Conservation (phyloP, 2,888 invertebrate genomes). For the Emmelina monodactyla region DNA sequence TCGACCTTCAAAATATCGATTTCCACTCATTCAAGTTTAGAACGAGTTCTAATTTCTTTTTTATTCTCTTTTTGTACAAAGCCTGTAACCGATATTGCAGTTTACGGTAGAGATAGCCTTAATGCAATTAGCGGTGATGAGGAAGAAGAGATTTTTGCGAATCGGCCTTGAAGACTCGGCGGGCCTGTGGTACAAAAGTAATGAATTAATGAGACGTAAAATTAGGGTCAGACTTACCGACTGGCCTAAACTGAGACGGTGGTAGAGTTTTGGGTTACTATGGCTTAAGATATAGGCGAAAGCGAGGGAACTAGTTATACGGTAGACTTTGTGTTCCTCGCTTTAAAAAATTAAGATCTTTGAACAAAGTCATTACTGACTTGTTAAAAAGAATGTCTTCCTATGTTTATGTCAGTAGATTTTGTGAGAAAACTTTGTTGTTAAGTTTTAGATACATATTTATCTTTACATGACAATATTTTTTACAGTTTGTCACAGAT, state of each 20-base stretch:
- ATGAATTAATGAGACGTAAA: constrained; percentile 55
- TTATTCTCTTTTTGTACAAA: too few species aligned
- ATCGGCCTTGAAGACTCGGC: constrained; percentile 17
- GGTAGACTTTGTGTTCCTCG: neutral
- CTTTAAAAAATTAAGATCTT: too few species aligned
- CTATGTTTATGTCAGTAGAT: neutral
- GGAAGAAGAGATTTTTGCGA: too few species aligned
- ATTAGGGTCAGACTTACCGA: constrained; percentile 49
- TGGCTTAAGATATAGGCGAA: constrained; percentile 16
- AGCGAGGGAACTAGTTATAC: constrained; percentile 4
- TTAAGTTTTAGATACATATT: neutral
- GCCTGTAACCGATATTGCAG: constrained; percentile 36
- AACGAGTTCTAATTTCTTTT: too few species aligned
- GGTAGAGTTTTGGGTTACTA: constrained; percentile 37
- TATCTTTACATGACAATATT: too few species aligned
- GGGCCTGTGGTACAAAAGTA: constrained; percentile 44
- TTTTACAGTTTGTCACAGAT: too few species aligned
- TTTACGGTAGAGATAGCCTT: constrained; percentile 34
- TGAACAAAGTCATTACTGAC: too few species aligned
- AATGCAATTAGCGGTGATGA: too few species aligned
- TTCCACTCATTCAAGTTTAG: too few species aligned
- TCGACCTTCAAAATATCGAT: too few species aligned
- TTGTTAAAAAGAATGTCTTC: too few species aligned
- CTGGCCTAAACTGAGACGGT: constrained; percentile 19
- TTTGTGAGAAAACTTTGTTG: neutral